These are phyloP conservation scores for Saiga tatarica DNA, from an alignment of 2,113 vertebrate species.

Conservation along the genomic window DNA sequence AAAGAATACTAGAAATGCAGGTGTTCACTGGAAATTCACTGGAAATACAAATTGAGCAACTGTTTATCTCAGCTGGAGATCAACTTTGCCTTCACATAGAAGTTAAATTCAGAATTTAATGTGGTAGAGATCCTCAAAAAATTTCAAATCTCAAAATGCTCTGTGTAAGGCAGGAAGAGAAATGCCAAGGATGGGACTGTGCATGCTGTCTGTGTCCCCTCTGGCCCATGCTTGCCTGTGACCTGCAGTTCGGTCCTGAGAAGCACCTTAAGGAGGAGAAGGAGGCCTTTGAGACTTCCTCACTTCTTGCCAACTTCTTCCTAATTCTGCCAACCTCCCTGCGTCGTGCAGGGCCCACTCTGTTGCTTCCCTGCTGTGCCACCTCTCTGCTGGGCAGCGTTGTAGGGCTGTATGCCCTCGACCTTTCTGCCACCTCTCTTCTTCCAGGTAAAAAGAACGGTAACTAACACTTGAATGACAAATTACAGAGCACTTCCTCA, in stretches of 20 bases:
- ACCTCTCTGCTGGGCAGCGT: not conserved
- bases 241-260: not conserved
- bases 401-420: not conserved
- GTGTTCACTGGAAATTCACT: not conserved
- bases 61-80: not conserved
- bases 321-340: not conserved
- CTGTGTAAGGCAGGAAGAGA: not conserved
- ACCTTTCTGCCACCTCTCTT: not conserved
- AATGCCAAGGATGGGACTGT: not conserved
- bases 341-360: accelerated
- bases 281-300: no score
- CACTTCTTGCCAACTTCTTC: not conserved
- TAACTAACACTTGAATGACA: not conserved
- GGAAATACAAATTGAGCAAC: not conserved
- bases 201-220: accelerated
- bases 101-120: not conserved
- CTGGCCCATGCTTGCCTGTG: not conserved
- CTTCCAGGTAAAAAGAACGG: not conserved
- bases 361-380: not conserved
- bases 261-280: not conserved
- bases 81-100: not conserved
- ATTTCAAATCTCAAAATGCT: not conserved
- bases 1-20: not conserved
- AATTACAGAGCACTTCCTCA: not conserved
- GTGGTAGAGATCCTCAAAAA: not conserved